phyloP scores from a whole-genome alignment of 2,113 vertebrate species.

The Antechinus flavipes region DNA sequence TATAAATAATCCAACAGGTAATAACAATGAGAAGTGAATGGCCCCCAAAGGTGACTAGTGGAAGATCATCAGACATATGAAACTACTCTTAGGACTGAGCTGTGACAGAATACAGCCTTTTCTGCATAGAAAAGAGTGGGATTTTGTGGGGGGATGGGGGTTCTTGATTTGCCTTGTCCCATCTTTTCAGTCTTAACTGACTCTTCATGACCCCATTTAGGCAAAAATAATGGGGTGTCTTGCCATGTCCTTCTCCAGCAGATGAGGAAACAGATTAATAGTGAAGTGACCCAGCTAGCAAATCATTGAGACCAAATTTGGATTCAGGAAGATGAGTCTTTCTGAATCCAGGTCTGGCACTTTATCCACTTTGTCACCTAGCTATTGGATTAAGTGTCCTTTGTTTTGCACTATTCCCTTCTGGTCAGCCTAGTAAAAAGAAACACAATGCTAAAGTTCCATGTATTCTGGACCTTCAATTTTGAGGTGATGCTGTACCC shows the following conservation, averaged over 20 bases:
- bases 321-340: neutral
- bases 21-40: neutral
- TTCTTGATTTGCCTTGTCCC: neutral
- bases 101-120: neutral
- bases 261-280: neutral
- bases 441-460: neutral
- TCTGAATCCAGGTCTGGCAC: neutral
- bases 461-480: neutral
- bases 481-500: neutral
- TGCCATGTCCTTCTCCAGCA: neutral
- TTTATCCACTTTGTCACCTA: neutral
- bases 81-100: neutral
- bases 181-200: neutral
- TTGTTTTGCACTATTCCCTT: neutral
- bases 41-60: neutral
- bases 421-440: neutral
- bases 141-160: too few relatives aligned
- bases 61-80: neutral
- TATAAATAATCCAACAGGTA: neutral
- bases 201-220: neutral
- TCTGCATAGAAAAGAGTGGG: neutral
- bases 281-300: neutral
- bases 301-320: neutral
- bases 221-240: too few relatives aligned
- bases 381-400: neutral